These are phyloP conservation scores for Coregonus sp. DNA, from an alignment of 2,797 vertebrate species.

Conservation along the genomic window DNA sequence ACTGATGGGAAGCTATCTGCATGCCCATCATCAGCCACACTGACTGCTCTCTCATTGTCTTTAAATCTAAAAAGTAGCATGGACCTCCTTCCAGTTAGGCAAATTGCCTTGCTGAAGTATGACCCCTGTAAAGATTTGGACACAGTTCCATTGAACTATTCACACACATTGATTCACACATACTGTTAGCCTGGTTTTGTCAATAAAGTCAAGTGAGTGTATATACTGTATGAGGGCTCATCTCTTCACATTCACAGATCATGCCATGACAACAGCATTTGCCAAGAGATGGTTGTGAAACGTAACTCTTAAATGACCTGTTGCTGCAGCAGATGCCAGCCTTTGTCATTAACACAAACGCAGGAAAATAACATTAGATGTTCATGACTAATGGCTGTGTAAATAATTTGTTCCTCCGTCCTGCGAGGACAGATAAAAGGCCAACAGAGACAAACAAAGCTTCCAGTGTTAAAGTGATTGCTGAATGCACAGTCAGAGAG, in stretches of 20 bases:
- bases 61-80: not conserved
- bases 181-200: not conserved
- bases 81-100: not conserved
- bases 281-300: slow-evolving; percentile 55
- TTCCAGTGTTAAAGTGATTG: slow-evolving; percentile 61
- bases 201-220: not conserved
- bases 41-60: not conserved
- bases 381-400: slow-evolving; percentile 48
- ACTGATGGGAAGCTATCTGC: not conserved
- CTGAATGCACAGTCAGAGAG: slow-evolving; percentile 6
- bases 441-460: slow-evolving; percentile 23
- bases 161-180: not conserved
- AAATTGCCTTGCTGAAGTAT: not conserved
- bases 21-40: not conserved
- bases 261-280: not conserved
- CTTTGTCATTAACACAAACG: slow-evolving; percentile 58
- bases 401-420: slow-evolving; percentile 54
- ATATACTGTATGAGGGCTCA: not conserved
- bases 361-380: slow-evolving; percentile 47
- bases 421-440: slow-evolving; percentile 29
- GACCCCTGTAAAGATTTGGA: not conserved
- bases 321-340: slow-evolving; percentile 64
- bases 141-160: not conserved
- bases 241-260: not conserved
- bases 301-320: slow-evolving; percentile 54